These are phyloP conservation scores for Leptosomus discolor DNA, from an alignment of 2,113 vertebrate species.

Conservation along the genomic window DNA sequence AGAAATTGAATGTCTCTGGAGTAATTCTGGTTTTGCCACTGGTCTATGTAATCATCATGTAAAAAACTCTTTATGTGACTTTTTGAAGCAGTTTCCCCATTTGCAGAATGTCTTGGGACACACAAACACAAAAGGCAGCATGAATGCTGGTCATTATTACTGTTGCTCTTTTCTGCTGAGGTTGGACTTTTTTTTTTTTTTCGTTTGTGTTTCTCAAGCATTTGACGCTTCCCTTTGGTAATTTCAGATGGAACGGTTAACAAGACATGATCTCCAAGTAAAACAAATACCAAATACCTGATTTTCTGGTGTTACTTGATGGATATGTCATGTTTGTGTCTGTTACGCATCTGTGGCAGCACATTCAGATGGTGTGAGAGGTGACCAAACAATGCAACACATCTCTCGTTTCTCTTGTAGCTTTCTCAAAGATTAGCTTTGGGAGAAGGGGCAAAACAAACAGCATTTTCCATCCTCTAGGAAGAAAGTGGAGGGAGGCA, in stretches of 20 bases:
- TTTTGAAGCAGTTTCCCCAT: not conserved
- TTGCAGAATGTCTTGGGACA: not conserved
- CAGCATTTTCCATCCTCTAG: not conserved
- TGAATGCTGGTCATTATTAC: not conserved
- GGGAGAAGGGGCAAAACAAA: not conserved
- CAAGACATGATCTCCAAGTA: not conserved
- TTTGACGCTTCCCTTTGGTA: not conserved
- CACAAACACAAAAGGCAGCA: not conserved
- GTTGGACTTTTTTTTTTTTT: not conserved
- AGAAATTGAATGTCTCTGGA: not conserved
- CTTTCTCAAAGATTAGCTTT: not conserved
- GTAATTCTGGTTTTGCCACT: not conserved
- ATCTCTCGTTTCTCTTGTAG: not conserved
- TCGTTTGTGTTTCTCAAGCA: not conserved
- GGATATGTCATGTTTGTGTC: not conserved
- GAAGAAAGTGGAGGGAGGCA: not conserved
- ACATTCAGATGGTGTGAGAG: not conserved
- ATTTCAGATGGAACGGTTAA: not conserved
- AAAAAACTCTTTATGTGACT: not conserved
- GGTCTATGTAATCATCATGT: not conserved
- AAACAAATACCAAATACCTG: not conserved
- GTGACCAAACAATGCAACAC: not conserved
- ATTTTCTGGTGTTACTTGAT: not conserved
- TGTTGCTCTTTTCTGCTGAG: not conserved
- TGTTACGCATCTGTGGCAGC: not conserved